Evolutionary conservation across 1,140 invertebrate species (phyloP), one percentile per base, ranked within the genome.

Genomic region (Drosophila tani): DNA sequence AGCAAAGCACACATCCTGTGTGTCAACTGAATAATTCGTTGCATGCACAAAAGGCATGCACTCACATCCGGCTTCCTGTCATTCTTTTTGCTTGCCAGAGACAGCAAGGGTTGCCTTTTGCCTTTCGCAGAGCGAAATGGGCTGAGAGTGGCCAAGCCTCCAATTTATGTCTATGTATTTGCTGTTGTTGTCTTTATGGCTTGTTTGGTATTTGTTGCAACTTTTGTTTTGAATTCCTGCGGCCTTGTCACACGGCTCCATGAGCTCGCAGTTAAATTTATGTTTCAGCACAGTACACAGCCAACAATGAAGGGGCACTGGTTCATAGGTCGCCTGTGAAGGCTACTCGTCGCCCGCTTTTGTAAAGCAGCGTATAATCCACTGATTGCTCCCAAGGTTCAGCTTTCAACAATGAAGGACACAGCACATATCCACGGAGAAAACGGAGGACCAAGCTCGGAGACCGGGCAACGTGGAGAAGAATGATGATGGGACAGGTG

Each of bases 11-110:
- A 88, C 85, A 88, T 88, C 85, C 85, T 84, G 85, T 79, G 79
- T 88, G 85, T 88, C 85, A 88, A 88, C 85, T 90, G 85, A 90
- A 90, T 90, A 88, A 87, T 88, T 90, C 82, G 86, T 91, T 90
- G 81, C 82, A 91, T 91, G 86, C 85, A 90, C 85, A 90, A 90
- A 90, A 90, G 84, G 81, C 85, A 87, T 87, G 84, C 84, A 90
- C 81, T 88, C 84, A 90, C 85, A 90, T 90, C 85, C 85, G 86
- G 85, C 90, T 90, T 90, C 85, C 85, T 90, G 85, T 90, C 85
- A 90, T 90, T 88, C 85, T 85, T 88, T 90, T 90, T 76, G 64
- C 81, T 68, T 70, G 66, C 74, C 63, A 86, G 60, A 67, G 50
- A 50, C 62, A 71, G 60, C 50, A 53, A 43, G 53, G 38, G 50